Conservation (phyloP, 2,888 invertebrate species). For the Bimastos eiseni region DNA sequence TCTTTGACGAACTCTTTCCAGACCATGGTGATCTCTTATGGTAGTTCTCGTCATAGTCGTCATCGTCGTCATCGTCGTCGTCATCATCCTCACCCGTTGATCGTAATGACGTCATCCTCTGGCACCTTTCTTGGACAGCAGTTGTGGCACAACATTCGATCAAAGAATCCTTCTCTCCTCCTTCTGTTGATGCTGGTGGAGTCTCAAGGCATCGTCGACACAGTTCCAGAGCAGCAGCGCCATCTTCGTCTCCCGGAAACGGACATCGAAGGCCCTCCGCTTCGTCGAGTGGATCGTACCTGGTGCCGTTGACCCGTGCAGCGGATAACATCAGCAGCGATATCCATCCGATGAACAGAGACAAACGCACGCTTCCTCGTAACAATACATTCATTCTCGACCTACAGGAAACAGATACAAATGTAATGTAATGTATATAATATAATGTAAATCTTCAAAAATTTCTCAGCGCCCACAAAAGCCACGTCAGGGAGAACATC, state of each 20-base stretch:
- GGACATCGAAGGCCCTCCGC: not conserved
- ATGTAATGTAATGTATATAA: no score
- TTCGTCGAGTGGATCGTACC: not conserved
- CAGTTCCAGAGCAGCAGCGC: not conserved
- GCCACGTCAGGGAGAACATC: no score
- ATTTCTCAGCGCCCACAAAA: no score
- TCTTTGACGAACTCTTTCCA: not conserved
- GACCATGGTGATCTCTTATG: not conserved
- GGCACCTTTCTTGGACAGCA: not conserved
- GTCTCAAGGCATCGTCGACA: not conserved
- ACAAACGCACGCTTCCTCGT: not conserved
- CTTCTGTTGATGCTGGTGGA: not conserved
- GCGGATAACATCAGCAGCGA: not conserved
- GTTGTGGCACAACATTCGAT: not conserved
- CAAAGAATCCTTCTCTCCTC: not conserved
- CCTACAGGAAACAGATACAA: not conserved
- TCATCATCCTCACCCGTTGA: not conserved
- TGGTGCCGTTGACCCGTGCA: not conserved
- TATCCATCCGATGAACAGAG: not conserved
- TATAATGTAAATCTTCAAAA: no score
- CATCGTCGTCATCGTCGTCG: not conserved
- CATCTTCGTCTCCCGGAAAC: not conserved
- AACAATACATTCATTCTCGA: not conserved
- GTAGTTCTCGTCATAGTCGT: not conserved
- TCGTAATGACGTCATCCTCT: not conserved